A percentile compares a stretch with the other conserved stretches of the same genome.
phyloP scores from a whole-genome alignment of 2,888 invertebrate genomes.

The Trichogramma evanescens region DNA sequence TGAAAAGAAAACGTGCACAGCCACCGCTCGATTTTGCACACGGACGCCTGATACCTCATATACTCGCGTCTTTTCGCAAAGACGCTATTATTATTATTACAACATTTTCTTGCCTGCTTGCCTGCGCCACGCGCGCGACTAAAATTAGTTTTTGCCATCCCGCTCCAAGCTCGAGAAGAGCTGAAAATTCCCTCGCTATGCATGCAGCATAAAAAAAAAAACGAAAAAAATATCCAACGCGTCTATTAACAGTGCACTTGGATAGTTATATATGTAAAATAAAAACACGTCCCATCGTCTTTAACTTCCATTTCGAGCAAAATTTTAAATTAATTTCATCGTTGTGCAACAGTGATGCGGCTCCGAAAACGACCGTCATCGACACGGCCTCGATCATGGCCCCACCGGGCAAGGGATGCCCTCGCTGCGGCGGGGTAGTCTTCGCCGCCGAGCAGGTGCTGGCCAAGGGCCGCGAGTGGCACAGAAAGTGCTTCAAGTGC shows the following conservation, averaged over 20 bases:
- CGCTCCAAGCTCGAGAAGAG: no score
- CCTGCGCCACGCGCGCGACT: no score
- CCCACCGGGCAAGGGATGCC: constrained; percentile 79
- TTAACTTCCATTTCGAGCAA: not conserved
- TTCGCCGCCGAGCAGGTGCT: constrained; percentile 92
- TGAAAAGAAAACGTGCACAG: no score
- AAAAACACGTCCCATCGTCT: not conserved
- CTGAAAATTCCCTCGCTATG: no score
- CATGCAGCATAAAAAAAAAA: not conserved
- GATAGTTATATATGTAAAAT: not conserved
- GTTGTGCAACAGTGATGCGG: constrained; percentile 59
- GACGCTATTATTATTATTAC: no score
- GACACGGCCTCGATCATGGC: constrained; percentile 77
- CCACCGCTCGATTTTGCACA: no score
- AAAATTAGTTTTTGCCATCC: no score
- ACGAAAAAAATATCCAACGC: not conserved
- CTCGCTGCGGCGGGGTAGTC: constrained; percentile 81
- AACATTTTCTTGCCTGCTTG: no score
- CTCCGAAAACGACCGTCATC: constrained; percentile 69
- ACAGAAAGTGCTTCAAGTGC: constrained; percentile 90
- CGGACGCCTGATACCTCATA: no score
- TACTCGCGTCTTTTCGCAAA: no score
- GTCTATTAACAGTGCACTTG: not conserved
- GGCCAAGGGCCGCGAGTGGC: constrained; percentile 85
- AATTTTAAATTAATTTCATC: not conserved